phyloP scores from a whole-genome alignment of 2,797 vertebrate genomes.

The Clarias platycephalus region DNA sequence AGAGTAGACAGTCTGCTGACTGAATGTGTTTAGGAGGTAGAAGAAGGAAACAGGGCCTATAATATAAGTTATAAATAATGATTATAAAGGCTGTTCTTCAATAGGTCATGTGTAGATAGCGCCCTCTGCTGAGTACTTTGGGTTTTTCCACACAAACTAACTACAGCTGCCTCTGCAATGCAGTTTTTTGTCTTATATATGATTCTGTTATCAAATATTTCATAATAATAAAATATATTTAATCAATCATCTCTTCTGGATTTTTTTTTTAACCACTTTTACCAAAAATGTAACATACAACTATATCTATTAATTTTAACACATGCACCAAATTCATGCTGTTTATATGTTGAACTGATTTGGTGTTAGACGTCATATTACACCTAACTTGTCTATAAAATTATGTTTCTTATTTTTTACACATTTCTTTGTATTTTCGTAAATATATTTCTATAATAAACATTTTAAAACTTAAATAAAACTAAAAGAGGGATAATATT shows the following conservation, averaged over 20 bases:
- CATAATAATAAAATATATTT: conserved; percentile 7
- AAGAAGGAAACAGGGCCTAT: background rate
- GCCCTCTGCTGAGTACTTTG: conserved; percentile 33
- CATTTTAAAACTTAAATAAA: background rate
- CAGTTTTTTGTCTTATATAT: background rate
- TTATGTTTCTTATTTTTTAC: background rate
- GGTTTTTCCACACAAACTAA: background rate
- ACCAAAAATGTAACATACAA: too few relatives aligned
- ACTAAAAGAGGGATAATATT: too few relatives aligned
- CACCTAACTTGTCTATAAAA: background rate
- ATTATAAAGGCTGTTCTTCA: too few relatives aligned
- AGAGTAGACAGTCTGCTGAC: background rate
- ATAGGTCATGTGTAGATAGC: conserved; percentile 19
- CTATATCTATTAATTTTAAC: background rate
- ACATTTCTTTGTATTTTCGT: background rate
- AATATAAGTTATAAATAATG: background rate
- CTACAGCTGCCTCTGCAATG: background rate
- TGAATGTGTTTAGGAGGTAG: background rate
- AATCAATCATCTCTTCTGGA: background rate
- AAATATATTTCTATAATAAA: background rate
- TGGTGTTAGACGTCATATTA: background rate
- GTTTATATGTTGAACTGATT: background rate
- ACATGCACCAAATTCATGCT: background rate
- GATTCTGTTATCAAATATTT: background rate
- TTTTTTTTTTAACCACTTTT: background rate